Percentiles rank a stretch among this genome's conserved stretches.
Evolutionary conservation across 2,113 vertebrate genomes (phyloP).

Genomic region (Enhydra lutris): DNA sequence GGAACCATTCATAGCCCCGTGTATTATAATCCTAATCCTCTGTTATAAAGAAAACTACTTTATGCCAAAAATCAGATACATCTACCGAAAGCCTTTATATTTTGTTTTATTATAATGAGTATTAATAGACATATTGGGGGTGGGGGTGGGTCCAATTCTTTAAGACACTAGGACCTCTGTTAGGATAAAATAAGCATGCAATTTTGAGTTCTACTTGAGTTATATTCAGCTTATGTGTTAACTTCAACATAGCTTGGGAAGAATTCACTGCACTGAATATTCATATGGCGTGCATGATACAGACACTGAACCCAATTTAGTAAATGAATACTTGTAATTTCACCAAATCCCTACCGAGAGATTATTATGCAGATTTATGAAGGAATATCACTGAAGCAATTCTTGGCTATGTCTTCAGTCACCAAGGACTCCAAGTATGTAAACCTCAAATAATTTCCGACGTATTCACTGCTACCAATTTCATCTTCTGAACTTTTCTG

Average conservation of each 20-base stretch:
- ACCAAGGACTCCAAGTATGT: conserved; percentile 80
- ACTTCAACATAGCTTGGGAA: conserved; percentile 79
- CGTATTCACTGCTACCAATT: conserved; percentile 75
- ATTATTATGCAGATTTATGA: conserved; percentile 90
- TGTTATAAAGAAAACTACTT: conserved; percentile 58
- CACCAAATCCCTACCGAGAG: conserved; percentile 84
- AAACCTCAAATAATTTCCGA: conserved; percentile 81
- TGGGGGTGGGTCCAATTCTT: neutral
- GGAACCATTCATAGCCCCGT: conserved; percentile 66
- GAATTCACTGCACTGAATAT: conserved; percentile 83
- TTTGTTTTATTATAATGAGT: conserved; percentile 23
- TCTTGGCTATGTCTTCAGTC: conserved; percentile 84
- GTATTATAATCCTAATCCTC: conserved; percentile 62
- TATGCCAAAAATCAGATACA: conserved; percentile 60
- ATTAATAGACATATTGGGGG: neutral
- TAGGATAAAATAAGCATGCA: conserved; percentile 56
- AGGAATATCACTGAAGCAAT: conserved; percentile 85
- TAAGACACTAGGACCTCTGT: conserved; percentile 50
- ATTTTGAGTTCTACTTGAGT: conserved; percentile 68
- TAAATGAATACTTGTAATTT: conserved; percentile 90
- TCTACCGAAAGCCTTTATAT: conserved; percentile 44
- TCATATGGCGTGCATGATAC: conserved; percentile 82
- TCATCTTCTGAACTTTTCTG: conserved; percentile 80
- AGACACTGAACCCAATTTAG: conserved; percentile 88
- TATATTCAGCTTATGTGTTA: conserved; percentile 74